These are phyloP conservation scores for Geococcyx californianus DNA, from an alignment of 2,113 vertebrate species.

Conservation along the genomic window DNA sequence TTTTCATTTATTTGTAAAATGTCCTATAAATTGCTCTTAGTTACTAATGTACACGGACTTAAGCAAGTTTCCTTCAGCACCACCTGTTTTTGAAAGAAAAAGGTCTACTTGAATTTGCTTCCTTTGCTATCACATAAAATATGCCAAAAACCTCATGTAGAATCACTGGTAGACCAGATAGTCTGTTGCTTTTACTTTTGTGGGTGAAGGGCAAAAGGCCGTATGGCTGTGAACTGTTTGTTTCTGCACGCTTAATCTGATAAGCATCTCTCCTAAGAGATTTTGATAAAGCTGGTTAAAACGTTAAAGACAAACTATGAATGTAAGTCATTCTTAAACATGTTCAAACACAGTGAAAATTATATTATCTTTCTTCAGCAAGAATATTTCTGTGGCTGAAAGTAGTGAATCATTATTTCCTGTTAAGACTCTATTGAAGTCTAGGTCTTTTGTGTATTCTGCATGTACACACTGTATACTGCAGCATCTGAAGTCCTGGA, in stretches of 20 bases:
- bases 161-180: rapidly evolving
- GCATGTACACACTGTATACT: rapidly evolving
- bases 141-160: background rate
- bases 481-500: background rate
- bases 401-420: background rate
- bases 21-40: background rate
- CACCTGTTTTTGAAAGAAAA: background rate
- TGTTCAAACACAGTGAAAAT: background rate
- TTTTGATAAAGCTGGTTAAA: background rate
- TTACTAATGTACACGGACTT: background rate
- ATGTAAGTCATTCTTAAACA: background rate
- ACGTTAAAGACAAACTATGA: background rate
- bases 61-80: no score
- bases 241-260: background rate
- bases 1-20: background rate
- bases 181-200: background rate
- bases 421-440: background rate
- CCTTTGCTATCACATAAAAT: background rate
- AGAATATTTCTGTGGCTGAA: background rate
- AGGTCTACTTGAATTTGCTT: background rate
- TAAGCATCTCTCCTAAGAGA: background rate
- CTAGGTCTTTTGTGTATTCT: background rate
- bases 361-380: background rate
- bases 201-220: background rate
- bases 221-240: background rate